A percentile compares a stretch with the other conserved stretches of the same genome.
phyloP scores from a whole-genome alignment of 2,797 vertebrate species.

The Silurus aristotelis region DNA sequence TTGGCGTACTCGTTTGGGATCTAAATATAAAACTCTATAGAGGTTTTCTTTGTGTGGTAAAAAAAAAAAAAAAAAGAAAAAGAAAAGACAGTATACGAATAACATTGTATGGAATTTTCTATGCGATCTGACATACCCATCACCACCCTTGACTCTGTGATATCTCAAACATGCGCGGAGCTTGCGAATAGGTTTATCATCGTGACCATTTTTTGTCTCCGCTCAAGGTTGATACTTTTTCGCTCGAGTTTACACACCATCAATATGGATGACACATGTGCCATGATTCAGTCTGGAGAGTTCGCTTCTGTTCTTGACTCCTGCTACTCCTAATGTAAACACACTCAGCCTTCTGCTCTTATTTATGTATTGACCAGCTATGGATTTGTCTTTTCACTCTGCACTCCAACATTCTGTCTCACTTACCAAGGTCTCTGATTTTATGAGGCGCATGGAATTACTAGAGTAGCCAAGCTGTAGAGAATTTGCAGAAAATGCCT shows the following conservation, averaged over 20 bases:
- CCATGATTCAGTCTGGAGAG: constrained; percentile 28
- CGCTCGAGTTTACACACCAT: constrained; percentile 45
- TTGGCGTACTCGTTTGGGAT: not conserved
- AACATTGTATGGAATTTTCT: not conserved
- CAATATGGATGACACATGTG: constrained; percentile 37
- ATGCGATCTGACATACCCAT: not conserved
- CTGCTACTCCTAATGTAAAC: constrained; percentile 48
- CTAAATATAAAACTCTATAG: not conserved
- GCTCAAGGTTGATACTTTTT: constrained; percentile 29
- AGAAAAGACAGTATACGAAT: not conserved
- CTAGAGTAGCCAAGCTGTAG: constrained; percentile 18
- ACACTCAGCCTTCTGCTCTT: constrained; percentile 43
- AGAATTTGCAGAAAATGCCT: constrained; percentile 23
- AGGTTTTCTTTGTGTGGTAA: too few species aligned
- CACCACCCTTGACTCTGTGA: not conserved
- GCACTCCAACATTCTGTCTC: constrained; percentile 38
- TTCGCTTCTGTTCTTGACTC: constrained; percentile 34
- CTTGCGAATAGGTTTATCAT: not conserved
- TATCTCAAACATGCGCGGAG: constrained; percentile 6
- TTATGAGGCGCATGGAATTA: constrained; percentile 36
- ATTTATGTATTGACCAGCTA: constrained; percentile 52
- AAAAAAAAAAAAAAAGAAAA: too few species aligned
- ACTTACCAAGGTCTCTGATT: constrained; percentile 39
- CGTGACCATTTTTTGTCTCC: not conserved
- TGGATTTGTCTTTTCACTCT: constrained; percentile 49